Base-by-base conservation (phyloP, 2,797 vertebrate genomes). In the Gymnocypris eckloni region DNA sequence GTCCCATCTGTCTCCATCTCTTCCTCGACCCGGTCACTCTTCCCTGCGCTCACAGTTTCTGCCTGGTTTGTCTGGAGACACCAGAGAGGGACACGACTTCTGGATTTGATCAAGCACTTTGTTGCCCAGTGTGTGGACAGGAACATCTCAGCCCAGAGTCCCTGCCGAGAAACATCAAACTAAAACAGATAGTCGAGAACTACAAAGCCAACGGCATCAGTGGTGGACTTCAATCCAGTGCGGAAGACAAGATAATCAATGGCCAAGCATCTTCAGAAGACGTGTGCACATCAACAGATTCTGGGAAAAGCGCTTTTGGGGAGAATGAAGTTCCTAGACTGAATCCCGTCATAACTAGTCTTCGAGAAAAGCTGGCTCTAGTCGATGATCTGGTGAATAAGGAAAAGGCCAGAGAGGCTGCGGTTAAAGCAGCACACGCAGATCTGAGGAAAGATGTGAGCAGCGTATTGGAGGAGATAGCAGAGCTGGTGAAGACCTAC, bases 11-110 rank as follows among this genome's bases (percentile, higher is more conserved):
- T 91, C 75, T 95, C 80, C 39, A 88, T 3, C 88, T 95, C 6
- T 94, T 92, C 89, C 90, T 4, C 2, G 84, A 94, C 1, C 96
- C 95, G 0, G 88, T 94, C 45, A 92, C 88, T 4, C 92, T 96
- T 56, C 92, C 89, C 82, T 97, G 96, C 1, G 92, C 93, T 9
- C 96, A 96, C 89, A 90, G 67, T 73, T 96, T 95, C 90, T 97
- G 95, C 88, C 77, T 79, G 12, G 22, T 16, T 20, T 96, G 95
- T 86, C 90, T 96, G 67, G 56, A 90, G 72, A 66, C 90, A 59
- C 81, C 85, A 18, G 90, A 93, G 89, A 92, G 84, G 70, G 70
- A 91, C 54, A 92, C 93, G 12, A 91, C 83, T 50, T 73, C 91
- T 73, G 93, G 92, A 54, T 50, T 28, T 25, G 89, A 92, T 0